Percentiles rank a stretch among this genome's conserved stretches.
Evolutionary conservation across 2,113 vertebrate species (phyloP).

Genomic region (Neolamprologus tretocephalus): DNA sequence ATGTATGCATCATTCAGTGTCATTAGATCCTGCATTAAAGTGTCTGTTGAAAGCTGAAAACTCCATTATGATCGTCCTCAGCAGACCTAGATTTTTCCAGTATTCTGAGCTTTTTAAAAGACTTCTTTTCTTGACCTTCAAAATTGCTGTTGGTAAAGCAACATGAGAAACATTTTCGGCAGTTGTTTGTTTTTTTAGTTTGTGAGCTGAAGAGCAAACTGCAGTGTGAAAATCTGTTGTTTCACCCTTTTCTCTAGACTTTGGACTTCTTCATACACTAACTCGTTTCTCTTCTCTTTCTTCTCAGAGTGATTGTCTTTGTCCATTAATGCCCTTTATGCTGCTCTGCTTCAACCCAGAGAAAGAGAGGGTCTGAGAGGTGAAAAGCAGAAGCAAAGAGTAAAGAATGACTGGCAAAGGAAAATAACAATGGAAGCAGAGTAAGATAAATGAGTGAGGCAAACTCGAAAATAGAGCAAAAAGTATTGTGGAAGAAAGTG

Average conservation of each 20-base stretch:
- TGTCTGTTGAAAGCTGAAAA: neutral
- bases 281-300: neutral
- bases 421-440: neutral
- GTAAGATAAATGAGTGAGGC: neutral
- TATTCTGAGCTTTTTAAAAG: accelerated
- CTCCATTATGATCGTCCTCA: neutral
- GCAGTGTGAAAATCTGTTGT: neutral
- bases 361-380: neutral
- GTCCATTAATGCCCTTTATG: neutral
- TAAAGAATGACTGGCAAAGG: neutral
- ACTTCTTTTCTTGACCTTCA: neutral
- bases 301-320: neutral
- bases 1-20: neutral
- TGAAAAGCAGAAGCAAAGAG: neutral
- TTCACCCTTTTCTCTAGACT: neutral
- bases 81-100: accelerated
- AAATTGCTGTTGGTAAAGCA: neutral
- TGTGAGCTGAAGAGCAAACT: neutral
- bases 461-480: neutral
- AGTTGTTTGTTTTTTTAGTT: neutral
- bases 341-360: neutral
- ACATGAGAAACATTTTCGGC: neutral
- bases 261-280: neutral
- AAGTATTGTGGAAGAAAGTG: neutral
- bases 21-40: neutral